Conservation (phyloP, 2,113 vertebrate genomes). For the Tupaia chinensis region DNA sequence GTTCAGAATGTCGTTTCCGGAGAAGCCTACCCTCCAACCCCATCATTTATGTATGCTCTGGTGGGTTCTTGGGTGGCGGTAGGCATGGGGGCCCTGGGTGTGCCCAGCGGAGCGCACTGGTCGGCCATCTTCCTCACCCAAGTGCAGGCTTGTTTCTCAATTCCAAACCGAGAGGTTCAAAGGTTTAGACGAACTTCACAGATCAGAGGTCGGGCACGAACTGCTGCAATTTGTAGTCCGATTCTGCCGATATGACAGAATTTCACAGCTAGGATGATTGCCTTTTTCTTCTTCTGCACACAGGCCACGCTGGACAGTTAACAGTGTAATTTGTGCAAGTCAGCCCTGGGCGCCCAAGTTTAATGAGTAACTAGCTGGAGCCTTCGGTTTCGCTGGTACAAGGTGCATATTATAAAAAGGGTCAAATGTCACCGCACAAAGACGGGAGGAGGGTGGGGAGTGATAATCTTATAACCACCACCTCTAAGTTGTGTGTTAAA, state of each 20-base stretch:
- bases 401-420: conserved; percentile 88
- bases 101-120: conserved; percentile 43
- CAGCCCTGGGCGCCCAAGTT: conserved; percentile 87
- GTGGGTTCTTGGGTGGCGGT: not conserved
- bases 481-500: not conserved
- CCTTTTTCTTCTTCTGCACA: conserved; percentile 72
- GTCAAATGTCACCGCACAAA: conserved; percentile 86
- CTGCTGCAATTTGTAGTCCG: conserved; percentile 86
- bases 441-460: not conserved
- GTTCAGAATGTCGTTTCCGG: not conserved
- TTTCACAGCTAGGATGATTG: conserved; percentile 84
- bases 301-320: conserved; percentile 79
- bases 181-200: conserved; percentile 84
- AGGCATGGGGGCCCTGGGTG: not conserved
- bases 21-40: not conserved
- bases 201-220: conserved; percentile 88
- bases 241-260: conserved; percentile 89
- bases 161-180: conserved; percentile 84
- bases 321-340: conserved; percentile 86
- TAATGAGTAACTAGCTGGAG: conserved; percentile 91
- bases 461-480: not conserved
- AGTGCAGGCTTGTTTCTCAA: conserved; percentile 82
- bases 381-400: conserved; percentile 86
- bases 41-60: not conserved
- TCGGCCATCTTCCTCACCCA: conserved; percentile 76